A percentile compares a stretch with the other conserved stretches of the same genome.
phyloP scores from a whole-genome alignment of 2,113 vertebrate species.

The Eurypyga helias region DNA sequence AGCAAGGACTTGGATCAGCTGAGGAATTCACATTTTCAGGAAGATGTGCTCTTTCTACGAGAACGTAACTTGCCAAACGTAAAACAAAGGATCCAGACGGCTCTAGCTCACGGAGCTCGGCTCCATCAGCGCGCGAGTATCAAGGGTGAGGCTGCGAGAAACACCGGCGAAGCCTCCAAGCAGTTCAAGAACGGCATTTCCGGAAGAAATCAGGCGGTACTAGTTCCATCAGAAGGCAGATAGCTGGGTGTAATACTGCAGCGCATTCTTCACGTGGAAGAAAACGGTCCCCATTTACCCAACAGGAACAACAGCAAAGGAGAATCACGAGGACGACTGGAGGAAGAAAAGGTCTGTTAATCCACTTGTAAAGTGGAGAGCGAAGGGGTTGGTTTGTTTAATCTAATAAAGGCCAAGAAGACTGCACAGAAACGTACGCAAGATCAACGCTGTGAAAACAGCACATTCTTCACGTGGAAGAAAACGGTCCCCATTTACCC shows the following conservation, averaged over 20 bases:
- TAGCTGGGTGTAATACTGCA: rapidly evolving
- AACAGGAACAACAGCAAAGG: neutral
- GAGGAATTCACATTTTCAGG: neutral
- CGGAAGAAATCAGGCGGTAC: rapidly evolving
- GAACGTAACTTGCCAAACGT: neutral
- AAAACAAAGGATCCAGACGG: rapidly evolving
- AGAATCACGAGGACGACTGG: neutral
- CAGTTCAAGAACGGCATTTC: rapidly evolving
- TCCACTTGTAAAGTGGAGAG: neutral
- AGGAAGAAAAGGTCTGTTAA: neutral
- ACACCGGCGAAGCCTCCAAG: rapidly evolving
- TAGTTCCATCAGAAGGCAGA: rapidly evolving
- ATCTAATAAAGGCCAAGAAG: neutral
- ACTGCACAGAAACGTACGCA: neutral
- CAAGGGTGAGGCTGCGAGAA: rapidly evolving
- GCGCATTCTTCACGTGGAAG: rapidly evolving
- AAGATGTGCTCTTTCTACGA: neutral
- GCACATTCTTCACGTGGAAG: rapidly evolving
- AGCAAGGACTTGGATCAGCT: rapidly evolving
- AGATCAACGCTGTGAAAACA: neutral
- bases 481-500: neutral
- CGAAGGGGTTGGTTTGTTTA: neutral
- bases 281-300: neutral
- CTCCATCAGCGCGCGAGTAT: rapidly evolving
- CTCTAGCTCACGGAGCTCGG: neutral